These are phyloP conservation scores for Tiphia femorata DNA, from an alignment of 2,888 invertebrate species.

Conservation along the genomic window DNA sequence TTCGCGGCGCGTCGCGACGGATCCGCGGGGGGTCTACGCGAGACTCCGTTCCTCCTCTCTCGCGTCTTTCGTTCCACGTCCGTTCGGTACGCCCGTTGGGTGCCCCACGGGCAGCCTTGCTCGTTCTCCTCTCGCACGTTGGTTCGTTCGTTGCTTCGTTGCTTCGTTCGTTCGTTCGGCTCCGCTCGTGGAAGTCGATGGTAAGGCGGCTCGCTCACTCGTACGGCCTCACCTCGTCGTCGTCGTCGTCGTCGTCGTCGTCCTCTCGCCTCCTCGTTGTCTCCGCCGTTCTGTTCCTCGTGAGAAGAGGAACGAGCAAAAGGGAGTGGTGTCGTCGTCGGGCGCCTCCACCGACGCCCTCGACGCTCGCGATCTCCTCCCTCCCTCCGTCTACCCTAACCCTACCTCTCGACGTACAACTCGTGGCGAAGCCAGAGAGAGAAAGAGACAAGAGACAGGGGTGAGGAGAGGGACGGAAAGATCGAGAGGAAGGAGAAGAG, in stretches of 20 bases:
- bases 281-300: neutral
- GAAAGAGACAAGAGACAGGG: neutral
- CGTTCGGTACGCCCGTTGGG: constrained; percentile 47
- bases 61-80: constrained; percentile 49
- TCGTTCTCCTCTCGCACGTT: constrained; percentile 37
- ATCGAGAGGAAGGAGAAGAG: neutral
- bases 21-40: constrained; percentile 40
- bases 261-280: neutral
- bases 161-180: constrained; percentile 47
- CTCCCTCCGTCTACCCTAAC: neutral
- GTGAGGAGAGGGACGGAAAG: neutral
- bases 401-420: neutral
- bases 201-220: too few relatives aligned
- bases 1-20: constrained; percentile 54
- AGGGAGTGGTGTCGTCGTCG: too few relatives aligned
- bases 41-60: constrained; percentile 28
- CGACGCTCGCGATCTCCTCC: too few relatives aligned
- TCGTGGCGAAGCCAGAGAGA: neutral
- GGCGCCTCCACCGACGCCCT: too few relatives aligned
- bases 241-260: neutral
- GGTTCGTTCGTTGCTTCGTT: constrained; percentile 41
- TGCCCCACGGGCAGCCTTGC: too few relatives aligned
- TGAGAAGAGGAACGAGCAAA: neutral
- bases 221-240: neutral
- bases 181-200: constrained; percentile 59